Evolutionary conservation across 2,113 vertebrate genomes (phyloP).

Genomic region (Actinemys pallida): DNA sequence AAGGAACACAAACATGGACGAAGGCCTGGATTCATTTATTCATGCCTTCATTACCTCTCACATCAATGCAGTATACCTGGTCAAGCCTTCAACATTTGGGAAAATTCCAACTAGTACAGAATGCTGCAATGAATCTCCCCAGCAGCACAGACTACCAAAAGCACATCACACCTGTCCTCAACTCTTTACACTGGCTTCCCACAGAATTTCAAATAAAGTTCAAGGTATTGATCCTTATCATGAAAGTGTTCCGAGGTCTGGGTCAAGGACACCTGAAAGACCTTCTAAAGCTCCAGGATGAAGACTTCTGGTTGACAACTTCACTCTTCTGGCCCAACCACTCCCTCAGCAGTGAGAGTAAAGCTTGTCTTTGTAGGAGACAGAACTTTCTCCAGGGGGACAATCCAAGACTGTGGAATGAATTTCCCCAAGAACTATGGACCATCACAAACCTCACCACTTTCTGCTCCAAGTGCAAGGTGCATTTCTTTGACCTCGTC

Average conservation of each 20-base stretch:
- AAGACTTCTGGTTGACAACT: background rate
- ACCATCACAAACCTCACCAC: background rate
- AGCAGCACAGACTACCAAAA: background rate
- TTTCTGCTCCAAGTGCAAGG: background rate
- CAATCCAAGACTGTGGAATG: background rate
- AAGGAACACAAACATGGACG: background rate
- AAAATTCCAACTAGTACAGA: background rate
- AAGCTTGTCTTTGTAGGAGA: background rate
- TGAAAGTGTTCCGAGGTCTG: background rate
- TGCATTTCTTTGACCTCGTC: background rate
- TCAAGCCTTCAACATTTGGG: background rate
- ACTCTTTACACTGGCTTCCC: background rate
- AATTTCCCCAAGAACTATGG: background rate
- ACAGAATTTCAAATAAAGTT: background rate
- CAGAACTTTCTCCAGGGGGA: background rate
- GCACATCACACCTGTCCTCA: background rate
- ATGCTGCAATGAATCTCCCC: background rate
- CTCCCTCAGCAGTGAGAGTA: background rate
- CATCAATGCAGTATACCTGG: background rate
- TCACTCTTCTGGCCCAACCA: background rate
- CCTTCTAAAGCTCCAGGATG: background rate
- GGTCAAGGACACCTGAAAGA: background rate
- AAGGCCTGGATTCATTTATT: background rate
- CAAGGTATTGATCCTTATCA: background rate
- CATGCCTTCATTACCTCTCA: background rate